A percentile compares a stretch with the other conserved stretches of the same genome.
Evolutionary conservation across 2,113 vertebrate species (phyloP).

Genomic region (Noctilio leporinus): DNA sequence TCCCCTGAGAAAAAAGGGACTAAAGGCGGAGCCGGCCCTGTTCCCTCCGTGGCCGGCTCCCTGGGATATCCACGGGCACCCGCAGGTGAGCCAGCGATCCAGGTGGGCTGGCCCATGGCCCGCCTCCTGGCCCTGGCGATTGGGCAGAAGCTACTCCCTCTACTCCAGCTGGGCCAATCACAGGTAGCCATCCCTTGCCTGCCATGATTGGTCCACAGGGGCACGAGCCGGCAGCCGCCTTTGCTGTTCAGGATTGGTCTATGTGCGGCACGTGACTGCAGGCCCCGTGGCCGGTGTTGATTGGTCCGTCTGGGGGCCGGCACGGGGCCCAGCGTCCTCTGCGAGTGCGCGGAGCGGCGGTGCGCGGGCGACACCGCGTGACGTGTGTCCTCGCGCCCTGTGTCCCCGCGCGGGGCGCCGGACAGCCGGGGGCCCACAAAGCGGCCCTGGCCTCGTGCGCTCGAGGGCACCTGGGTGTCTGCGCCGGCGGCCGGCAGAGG

Average conservation of each 20-base stretch:
- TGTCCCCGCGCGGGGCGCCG: neutral
- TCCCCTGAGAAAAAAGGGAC: neutral
- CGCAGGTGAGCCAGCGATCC: fast-evolving
- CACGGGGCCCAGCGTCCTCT: neutral
- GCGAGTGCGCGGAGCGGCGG: neutral
- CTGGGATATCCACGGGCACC: fast-evolving
- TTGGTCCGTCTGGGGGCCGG: neutral
- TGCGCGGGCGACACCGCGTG: no score
- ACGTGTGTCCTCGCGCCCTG: no score
- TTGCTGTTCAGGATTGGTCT: neutral
- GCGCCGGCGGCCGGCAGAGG: fast-evolving
- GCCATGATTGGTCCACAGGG: neutral
- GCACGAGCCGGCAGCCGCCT: neutral
- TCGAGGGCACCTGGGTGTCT: neutral
- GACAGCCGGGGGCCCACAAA: neutral
- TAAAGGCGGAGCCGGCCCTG: neutral
- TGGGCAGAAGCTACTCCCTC: neutral
- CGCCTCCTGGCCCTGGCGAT: neutral
- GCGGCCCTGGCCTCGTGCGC: no score
- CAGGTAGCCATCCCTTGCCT: fast-evolving
- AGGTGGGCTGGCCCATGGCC: fast-evolving
- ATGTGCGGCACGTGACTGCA: fast-evolving
- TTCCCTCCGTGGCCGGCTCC: no score
- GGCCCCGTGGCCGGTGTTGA: neutral
- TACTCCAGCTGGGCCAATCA: neutral